A percentile compares a stretch with the other conserved stretches of the same genome.
Evolutionary conservation across 2,888 invertebrate genomes (phyloP).

Genomic region (Temnothorax rugatulus): DNA sequence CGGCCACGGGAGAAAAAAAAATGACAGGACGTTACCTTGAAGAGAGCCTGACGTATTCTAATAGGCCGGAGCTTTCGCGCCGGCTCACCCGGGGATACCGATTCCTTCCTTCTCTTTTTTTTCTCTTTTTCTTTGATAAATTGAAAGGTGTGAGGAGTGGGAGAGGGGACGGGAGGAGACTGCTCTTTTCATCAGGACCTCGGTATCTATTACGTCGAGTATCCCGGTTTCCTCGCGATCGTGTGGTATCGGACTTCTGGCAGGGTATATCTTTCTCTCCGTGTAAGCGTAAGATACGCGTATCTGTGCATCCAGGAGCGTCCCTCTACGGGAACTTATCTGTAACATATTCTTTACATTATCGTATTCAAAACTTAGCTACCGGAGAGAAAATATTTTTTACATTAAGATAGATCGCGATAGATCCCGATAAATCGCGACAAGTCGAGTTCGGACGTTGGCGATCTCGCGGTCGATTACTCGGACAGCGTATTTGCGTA

Average conservation of each 20-base stretch:
- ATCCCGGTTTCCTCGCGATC: conserved; percentile 23
- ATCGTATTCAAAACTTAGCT: neutral
- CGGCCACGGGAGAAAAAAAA: conserved; percentile 53
- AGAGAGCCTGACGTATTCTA: conserved; percentile 79
- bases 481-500: neutral
- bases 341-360: conserved; percentile 22
- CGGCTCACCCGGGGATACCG: conserved; percentile 62
- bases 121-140: conserved; percentile 18
- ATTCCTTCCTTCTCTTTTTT: conserved; percentile 23
- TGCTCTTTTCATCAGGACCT: conserved; percentile 44
- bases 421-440: neutral
- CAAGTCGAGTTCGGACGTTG: neutral
- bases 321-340: neutral
- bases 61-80: conserved; percentile 77
- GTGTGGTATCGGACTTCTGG: neutral
- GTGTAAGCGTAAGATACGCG: neutral
- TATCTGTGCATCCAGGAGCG: neutral
- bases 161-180: neutral
- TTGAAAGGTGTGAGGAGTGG: conserved; percentile 26
- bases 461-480: conserved; percentile 6
- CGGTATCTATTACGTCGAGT: conserved; percentile 32
- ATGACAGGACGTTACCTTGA: conserved; percentile 68
- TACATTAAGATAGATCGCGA: neutral
- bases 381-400: neutral
- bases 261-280: conserved; percentile 1